Conservation (phyloP, 2,113 vertebrate species). For the Paraplagusia blochii region DNA sequence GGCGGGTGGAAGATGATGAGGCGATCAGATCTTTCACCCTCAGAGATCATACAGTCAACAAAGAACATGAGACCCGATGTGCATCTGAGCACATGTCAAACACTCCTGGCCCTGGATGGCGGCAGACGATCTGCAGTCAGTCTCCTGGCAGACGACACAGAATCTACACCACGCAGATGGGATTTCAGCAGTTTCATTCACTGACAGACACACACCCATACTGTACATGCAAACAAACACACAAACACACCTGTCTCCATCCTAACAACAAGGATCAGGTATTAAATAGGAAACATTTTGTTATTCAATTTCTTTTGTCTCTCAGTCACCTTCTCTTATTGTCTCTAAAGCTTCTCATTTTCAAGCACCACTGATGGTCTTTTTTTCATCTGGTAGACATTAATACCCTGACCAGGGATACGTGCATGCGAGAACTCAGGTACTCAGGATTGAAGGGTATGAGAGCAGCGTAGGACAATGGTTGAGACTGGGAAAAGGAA, state of each 20-base stretch:
- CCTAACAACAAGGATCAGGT: conserved; percentile 58
- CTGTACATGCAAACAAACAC: conserved; percentile 52
- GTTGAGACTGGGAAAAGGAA: conserved; percentile 51
- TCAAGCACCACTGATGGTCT: conserved; percentile 48
- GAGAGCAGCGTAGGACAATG: conserved; percentile 70
- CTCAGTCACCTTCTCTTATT: conserved; percentile 29
- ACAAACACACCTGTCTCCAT: conserved; percentile 50
- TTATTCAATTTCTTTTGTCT: conserved; percentile 59
- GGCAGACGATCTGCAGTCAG: conserved; percentile 67
- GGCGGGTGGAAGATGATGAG: not conserved
- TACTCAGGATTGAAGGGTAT: conserved; percentile 59
- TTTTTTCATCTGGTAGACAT: conserved; percentile 54
- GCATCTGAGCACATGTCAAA: conserved; percentile 33
- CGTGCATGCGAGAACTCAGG: conserved; percentile 58
- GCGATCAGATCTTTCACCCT: conserved; percentile 2
- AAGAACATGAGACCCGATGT: conserved; percentile 30
- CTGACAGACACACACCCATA: conserved; percentile 34
- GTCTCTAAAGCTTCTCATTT: conserved; percentile 48
- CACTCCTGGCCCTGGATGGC: conserved; percentile 48
- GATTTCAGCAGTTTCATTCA: conserved; percentile 64
- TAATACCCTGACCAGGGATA: conserved; percentile 58
- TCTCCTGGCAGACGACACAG: conserved; percentile 59
- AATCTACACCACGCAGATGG: conserved; percentile 61
- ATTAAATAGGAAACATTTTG: conserved; percentile 56
- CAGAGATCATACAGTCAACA: conserved; percentile 18